phyloP scores from a whole-genome alignment of 2,888 invertebrate species.

The Nasonia oneida region DNA sequence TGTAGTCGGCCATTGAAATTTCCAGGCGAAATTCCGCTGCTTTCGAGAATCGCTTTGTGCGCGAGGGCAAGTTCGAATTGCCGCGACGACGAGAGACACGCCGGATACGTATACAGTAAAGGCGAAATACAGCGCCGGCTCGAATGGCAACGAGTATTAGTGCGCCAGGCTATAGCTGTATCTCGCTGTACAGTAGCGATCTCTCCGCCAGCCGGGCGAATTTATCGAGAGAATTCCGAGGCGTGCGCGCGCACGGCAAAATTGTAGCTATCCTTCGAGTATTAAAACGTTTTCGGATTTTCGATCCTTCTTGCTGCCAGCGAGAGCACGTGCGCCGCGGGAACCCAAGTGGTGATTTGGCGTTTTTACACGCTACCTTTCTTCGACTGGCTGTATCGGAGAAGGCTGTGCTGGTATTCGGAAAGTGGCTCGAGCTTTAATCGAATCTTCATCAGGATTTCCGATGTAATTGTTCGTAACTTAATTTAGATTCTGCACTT shows the following conservation, averaged over 20 bases:
- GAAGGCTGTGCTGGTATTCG: background rate
- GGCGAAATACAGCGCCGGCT: background rate
- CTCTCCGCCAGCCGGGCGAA: background rate
- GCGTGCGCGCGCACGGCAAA: background rate
- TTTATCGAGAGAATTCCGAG: constrained; percentile 31
- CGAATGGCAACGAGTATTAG: constrained; percentile 2
- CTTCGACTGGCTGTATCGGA: background rate
- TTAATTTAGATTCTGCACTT: no score
- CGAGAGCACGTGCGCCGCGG: background rate
- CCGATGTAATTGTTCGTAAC: background rate
- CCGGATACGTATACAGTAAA: background rate
- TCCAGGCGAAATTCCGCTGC: constrained; percentile 17
- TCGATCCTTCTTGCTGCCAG: background rate
- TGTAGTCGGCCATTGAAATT: constrained; percentile 36
- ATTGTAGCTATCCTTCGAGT: background rate
- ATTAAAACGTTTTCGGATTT: constrained; percentile 43
- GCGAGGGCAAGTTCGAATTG: constrained; percentile 21
- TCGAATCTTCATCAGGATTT: background rate
- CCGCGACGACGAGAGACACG: constrained; percentile 29
- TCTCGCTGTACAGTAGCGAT: background rate
- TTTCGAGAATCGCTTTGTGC: constrained; percentile 22
- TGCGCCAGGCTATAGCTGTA: background rate
- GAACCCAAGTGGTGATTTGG: background rate
- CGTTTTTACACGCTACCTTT: background rate
- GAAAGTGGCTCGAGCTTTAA: background rate